Percentiles rank a stretch among this genome's conserved stretches.
These are phyloP conservation scores for Enteromius treurensis DNA, from an alignment of 2,797 vertebrate species.

Conservation along the genomic window DNA sequence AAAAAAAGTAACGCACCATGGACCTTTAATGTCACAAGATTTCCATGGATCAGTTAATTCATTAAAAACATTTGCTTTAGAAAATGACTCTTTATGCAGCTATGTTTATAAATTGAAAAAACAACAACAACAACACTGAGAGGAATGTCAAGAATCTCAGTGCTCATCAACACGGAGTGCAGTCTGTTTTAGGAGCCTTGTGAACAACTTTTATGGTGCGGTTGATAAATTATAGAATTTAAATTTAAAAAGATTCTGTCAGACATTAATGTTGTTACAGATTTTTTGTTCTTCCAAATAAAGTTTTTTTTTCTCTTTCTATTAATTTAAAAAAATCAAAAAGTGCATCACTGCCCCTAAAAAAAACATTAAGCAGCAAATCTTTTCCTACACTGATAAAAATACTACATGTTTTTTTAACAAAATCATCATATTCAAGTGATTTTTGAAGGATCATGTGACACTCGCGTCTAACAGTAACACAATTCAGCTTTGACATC, in stretches of 20 bases:
- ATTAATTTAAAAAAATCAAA: not conserved
- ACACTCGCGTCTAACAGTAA: not conserved
- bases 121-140: not conserved
- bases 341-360: not conserved
- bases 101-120: not conserved
- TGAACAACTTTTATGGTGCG: not conserved
- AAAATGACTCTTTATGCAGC: not conserved
- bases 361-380: not conserved
- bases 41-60: not conserved
- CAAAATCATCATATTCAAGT: not conserved
- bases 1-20: not conserved
- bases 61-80: not conserved
- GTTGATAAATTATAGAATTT: not conserved
- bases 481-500: not conserved
- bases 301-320: not conserved
- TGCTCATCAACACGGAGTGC: not conserved
- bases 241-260: not conserved
- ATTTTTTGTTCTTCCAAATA: too few species aligned
- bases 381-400: not conserved
- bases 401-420: not conserved
- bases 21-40: not conserved
- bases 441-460: not conserved
- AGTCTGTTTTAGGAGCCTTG: not conserved
- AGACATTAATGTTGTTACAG: too few species aligned
- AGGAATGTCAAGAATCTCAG: not conserved